Base-by-base conservation (phyloP, 1,140 invertebrate genomes). In the Venturia canescens region DNA sequence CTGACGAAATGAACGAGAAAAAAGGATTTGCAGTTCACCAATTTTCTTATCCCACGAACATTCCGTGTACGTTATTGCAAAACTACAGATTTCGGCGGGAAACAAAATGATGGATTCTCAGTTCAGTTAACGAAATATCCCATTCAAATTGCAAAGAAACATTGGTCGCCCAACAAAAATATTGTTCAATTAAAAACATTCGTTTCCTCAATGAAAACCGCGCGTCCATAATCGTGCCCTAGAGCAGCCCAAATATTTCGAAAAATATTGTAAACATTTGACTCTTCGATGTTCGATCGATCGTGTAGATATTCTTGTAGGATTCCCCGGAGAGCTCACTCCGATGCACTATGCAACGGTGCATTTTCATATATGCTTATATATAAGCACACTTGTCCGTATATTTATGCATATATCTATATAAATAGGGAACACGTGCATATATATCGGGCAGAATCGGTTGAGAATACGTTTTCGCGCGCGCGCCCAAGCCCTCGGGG, bases 401-500 rank as follows among this genome's bases (percentile, higher is more conserved):
- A 53, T 53, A 53, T 53, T 16, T 53, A 53, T 53, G 15, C 15
- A 53, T 53, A 3, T 15, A 53, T 29, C 13, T 66, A 66, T 66
- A 27, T 29, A 66, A 66, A 66, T 13, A 66, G 11, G 27, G 11
- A 66, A 66, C 27, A 66, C 29, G 63, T n/a, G 57, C 57, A 60
- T 60, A 23, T 60, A 60, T 60, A 66, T 29, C 16, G 38, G 29
- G 26, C 26, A 16, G 9, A 27, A 57, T 60, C 57, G 57, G 72
- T 75, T 29, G 72, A 75, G 72, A 57, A 48, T 75, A 57, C 50
- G 50, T n/a, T 57, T 48, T 29, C 72, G 72, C 18, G 50, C 72
- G 72, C 70, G 70, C 72, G 53, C 60, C 34, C 38, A 48, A 31
- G 70, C 31, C 84, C 89, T 89, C 84, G 85, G 88, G 90, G 90